phyloP scores from a whole-genome alignment of 2,113 vertebrate genomes.

The Pteronura brasiliensis region DNA sequence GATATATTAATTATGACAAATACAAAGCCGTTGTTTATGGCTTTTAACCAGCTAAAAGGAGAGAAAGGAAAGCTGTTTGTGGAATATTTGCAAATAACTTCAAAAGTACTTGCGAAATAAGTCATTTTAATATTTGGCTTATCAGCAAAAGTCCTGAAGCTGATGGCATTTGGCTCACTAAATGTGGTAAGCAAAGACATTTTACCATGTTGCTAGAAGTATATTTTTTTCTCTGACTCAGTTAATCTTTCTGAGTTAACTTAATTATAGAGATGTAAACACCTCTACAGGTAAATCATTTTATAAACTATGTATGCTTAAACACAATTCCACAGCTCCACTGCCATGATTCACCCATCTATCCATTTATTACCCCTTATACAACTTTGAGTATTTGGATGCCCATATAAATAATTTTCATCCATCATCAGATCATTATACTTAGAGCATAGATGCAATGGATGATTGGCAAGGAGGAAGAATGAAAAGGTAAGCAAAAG shows the following conservation, averaged over 20 bases:
- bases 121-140: not conserved
- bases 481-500: not conserved
- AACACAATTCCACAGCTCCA: not conserved
- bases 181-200: not conserved
- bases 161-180: not conserved
- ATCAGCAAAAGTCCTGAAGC: not conserved
- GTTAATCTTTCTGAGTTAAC: not conserved
- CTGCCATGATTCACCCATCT: not conserved
- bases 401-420: not conserved
- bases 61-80: conserved; percentile 3
- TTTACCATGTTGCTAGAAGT: not conserved
- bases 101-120: conserved; percentile 19
- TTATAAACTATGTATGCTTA: not conserved
- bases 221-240: not conserved
- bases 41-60: conserved; percentile 27
- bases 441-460: not conserved
- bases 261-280: conserved; percentile 8
- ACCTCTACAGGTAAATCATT: not conserved
- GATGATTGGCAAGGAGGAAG: not conserved
- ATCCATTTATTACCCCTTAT: not conserved
- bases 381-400: not conserved
- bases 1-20: not conserved
- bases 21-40: not conserved
- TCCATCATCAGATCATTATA: not conserved
- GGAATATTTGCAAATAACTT: conserved; percentile 47